Evolutionary conservation across 2,888 invertebrate genomes (phyloP), one percentile per base, ranked within the genome.

Genomic region (Ramazzottius varieornatus): DNA sequence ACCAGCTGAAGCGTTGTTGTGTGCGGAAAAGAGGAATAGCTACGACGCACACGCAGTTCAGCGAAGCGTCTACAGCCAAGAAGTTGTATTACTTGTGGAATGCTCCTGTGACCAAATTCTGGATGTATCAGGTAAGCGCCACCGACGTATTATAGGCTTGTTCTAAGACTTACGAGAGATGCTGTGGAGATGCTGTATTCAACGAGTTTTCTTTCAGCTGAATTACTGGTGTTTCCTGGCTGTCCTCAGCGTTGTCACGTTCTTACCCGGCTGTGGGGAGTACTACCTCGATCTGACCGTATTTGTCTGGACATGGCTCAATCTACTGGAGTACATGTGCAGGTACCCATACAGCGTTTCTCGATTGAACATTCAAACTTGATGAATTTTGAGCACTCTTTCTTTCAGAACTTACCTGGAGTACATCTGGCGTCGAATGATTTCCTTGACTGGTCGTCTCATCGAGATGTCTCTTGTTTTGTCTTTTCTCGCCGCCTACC

Each of bases 201-300:
- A n/a, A n/a, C n/a, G n/a, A n/a, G n/a, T n/a, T n/a, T n/a, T 46
- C 66, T 32, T 70, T 46, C 65, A 70, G 69, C 66, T 67, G 64
- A 68, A 68, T 65, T 68, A 69, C 66, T 68, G 69, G 65, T 64
- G 68, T 33, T 69, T 66, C 46, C 66, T 69, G 63, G 66, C 64
- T 16, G 65, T 69, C 65, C 69, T 69, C 46, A 68, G 69, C 29
- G 66, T 68, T 63, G 73, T 73, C 29, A 69, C 72, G 24, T 65
- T 74, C 65, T 71, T 73, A 70, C 76, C 76, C 1, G 75, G 75
- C 29, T 78, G 78, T 71, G 77, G 77, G 1, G 73, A 75, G 66
- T 67, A 72, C 32, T 69, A 71, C 34, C 69, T 77, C 67, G 76
- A 77, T 68, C 70, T 73, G 40, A 67, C 69, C 20, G 72, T 78